These are phyloP conservation scores for Danio albolineatus DNA, from an alignment of 2,797 vertebrate species.

Conservation along the genomic window DNA sequence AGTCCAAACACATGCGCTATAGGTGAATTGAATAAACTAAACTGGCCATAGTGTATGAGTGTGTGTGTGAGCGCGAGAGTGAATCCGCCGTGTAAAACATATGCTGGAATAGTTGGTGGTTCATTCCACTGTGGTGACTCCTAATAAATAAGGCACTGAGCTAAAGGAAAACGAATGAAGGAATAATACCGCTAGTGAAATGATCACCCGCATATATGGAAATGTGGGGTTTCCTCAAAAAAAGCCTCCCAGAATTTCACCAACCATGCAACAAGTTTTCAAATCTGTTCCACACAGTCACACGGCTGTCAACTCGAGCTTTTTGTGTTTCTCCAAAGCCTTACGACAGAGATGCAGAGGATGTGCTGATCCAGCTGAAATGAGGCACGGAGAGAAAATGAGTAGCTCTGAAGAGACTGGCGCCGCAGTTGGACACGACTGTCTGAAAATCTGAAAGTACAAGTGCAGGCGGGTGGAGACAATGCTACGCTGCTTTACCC, in stretches of 20 bases:
- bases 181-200: too few species aligned
- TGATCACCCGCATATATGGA: too few species aligned
- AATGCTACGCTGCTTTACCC: background rate
- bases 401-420: constrained; percentile 60
- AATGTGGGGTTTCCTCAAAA: too few species aligned
- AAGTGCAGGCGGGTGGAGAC: constrained; percentile 32
- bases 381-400: constrained; percentile 59
- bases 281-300: background rate
- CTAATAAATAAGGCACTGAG: too few species aligned
- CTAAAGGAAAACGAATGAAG: too few species aligned
- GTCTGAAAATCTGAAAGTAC: constrained; percentile 24
- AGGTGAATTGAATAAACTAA: too few species aligned
- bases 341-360: background rate
- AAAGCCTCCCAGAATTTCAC: background rate
- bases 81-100: too few species aligned
- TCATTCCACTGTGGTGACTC: too few species aligned
- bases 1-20: too few species aligned
- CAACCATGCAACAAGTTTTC: background rate
- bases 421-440: constrained; percentile 47
- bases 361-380: constrained; percentile 60
- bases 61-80: too few species aligned
- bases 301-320: background rate
- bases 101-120: too few species aligned
- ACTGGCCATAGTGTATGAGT: too few species aligned
- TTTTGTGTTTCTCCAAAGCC: background rate